Evolutionary conservation across 2,113 vertebrate species (phyloP), one percentile per base, ranked within the genome.

Genomic region (Hiodon tergisus): DNA sequence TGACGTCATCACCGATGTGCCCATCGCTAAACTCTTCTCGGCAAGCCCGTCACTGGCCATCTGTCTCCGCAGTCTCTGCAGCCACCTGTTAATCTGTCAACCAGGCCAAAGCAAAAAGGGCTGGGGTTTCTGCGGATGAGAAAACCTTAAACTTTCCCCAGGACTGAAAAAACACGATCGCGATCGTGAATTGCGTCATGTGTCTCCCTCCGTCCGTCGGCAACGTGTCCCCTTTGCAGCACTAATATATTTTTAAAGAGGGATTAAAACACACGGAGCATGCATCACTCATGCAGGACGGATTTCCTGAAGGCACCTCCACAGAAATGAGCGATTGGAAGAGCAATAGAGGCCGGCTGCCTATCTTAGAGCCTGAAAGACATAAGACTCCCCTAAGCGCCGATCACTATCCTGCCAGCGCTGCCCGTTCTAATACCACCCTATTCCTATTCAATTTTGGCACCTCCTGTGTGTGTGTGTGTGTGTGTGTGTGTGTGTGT

Each of bases 311-410:
- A 53, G 55, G 31, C 6, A 52, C 48, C 7, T 14, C 4, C 67
- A 82, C 78, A 77, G 73, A 73, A 66, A 60, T 78, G 78, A 80
- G 80, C 76, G 83, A 78, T 83, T 85, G 83, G 82, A 76, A 80
- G 74, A 78, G 83, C 31, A 31, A 31, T 31, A 31, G 79, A 62
- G 78, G 83, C 74, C 81, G 62, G 65, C 62, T 79, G 75, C n/a
- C 31, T 51, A 55, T 80, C 80, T 80, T 59, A 78, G 77, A 66
- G 73, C 0, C 69, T 50, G 74, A 75, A 57, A 14, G 46, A 67
- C 2, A 11, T 74, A 11, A 82, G 84, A 86, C 70, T 65, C 66
- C 83, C 76, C 78, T 73, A 55, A 55, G 60, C 76, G 73, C 50
- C 50, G 53, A 63, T 71, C 57, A 54, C 48, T 76, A 50, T 16